A percentile compares a stretch with the other conserved stretches of the same genome.
Conservation (phyloP, 2,888 invertebrate species). For the Caenorhabditis sinica region DNA sequence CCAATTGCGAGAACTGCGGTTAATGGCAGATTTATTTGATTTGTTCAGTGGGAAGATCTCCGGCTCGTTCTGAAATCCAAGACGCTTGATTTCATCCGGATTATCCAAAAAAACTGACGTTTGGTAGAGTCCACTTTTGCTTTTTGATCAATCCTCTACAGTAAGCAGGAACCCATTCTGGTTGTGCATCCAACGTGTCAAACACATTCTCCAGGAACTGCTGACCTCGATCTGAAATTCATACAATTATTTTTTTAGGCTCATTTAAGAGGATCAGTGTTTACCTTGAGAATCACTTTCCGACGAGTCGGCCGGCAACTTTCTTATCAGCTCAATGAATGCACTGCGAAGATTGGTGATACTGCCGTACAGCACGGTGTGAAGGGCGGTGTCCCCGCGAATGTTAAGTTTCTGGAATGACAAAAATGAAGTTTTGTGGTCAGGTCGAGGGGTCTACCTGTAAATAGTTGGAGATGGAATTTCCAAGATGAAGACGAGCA, state of each 20-base stretch:
- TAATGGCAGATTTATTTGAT: not conserved
- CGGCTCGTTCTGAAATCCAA: conserved; percentile 35
- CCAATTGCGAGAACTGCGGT: conserved; percentile 46
- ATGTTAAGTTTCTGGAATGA: conserved; percentile 63
- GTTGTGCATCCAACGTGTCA: conserved; percentile 35
- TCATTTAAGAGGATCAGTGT: conserved; percentile 20
- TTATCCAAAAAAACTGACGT: conserved; percentile 32
- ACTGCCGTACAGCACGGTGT: conserved; percentile 67
- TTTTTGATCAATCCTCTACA: conserved; percentile 39
- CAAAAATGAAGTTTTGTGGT: not conserved
- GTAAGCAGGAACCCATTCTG: conserved; percentile 48
- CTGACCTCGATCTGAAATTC: conserved; percentile 43
- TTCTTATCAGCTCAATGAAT: conserved; percentile 62
- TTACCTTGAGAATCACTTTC: conserved; percentile 43
- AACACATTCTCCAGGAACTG: conserved; percentile 16
- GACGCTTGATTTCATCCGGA: not conserved
- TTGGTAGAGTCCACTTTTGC: conserved; percentile 16
- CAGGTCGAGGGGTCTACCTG: conserved; percentile 30
- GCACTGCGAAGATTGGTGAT: conserved; percentile 54
- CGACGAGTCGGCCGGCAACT: conserved; percentile 42
- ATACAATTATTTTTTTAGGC: not conserved
- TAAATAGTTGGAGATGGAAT: conserved; percentile 44
- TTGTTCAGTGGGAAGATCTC: conserved; percentile 22
- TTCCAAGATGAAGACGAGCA: conserved; percentile 45
- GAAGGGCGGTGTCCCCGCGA: conserved; percentile 64